These are phyloP conservation scores for Phoeniculus purpureus DNA, from an alignment of 2,797 vertebrate genomes.

Conservation along the genomic window DNA sequence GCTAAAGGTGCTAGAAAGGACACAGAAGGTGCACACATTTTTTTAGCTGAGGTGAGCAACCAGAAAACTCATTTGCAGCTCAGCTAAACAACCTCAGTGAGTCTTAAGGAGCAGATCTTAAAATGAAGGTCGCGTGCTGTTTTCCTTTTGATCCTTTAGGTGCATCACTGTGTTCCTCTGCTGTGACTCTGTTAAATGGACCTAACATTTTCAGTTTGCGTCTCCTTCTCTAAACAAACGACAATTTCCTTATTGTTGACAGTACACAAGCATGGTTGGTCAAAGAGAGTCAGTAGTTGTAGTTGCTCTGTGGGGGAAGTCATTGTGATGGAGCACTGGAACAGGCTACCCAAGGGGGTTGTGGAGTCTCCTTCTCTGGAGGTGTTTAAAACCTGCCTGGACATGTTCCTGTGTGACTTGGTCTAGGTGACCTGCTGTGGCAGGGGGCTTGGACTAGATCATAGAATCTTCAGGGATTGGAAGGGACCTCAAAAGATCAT, in stretches of 20 bases:
- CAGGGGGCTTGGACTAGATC: too few relatives aligned
- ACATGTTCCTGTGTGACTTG: too few relatives aligned
- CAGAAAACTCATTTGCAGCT: not conserved
- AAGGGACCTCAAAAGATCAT: too few relatives aligned
- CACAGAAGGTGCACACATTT: not conserved
- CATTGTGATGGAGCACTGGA: not conserved
- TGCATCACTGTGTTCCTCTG: not conserved
- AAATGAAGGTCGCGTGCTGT: not conserved
- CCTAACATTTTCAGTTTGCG: not conserved
- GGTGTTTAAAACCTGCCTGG: too few relatives aligned
- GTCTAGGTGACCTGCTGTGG: too few relatives aligned
- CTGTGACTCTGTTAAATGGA: not conserved
- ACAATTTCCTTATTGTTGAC: not conserved
- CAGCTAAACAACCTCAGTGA: not conserved
- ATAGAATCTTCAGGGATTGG: too few relatives aligned
- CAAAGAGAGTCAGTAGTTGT: not conserved
- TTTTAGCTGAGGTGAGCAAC: not conserved
- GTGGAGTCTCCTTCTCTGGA: too few relatives aligned
- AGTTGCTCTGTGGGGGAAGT: not conserved
- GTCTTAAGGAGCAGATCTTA: not conserved
- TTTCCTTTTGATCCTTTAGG: not conserved
- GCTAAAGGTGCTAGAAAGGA: slow-evolving; percentile 2
- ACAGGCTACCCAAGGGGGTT: too few relatives aligned
- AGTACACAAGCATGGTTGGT: not conserved
- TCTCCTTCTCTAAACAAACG: not conserved